Evolutionary conservation across 2,113 vertebrate species (phyloP).

Genomic region (Clarias macrocephalus): DNA sequence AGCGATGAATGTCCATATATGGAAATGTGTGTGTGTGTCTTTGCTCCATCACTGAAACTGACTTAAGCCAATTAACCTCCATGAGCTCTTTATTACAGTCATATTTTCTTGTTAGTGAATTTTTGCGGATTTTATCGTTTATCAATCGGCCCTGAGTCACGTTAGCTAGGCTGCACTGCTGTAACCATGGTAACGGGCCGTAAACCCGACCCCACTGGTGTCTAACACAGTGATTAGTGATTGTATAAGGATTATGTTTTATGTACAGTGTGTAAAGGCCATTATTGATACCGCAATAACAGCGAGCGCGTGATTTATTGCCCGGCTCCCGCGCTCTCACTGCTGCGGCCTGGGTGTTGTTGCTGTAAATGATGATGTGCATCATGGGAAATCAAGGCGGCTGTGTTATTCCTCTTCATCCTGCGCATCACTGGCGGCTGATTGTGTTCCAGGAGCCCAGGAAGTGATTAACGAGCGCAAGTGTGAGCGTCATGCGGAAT

Average conservation of each 20-base stretch:
- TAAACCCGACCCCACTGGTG: background rate
- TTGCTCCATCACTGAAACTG: background rate
- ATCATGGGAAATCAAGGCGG: conserved; percentile 9
- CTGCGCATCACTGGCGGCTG: background rate
- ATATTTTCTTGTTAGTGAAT: background rate
- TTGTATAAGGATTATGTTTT: background rate
- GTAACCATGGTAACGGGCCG: background rate
- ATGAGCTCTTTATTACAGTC: background rate
- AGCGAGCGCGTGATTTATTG: background rate
- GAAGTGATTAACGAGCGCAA: background rate
- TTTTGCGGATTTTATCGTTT: background rate
- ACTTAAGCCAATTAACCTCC: background rate
- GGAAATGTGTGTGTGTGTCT: background rate
- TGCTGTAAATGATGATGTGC: conserved; percentile 4
- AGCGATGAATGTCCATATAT: background rate
- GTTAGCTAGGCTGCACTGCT: no score
- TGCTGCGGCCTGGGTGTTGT: background rate
- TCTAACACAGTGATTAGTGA: background rate
- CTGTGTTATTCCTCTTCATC: background rate
- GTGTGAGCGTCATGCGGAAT: no score
- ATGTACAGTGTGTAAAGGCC: background rate
- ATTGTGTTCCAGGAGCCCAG: background rate
- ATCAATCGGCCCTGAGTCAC: background rate
- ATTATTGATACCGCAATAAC: background rate
- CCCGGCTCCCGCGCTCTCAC: background rate